These are phyloP conservation scores for Pseudomugil gertrudae DNA, from an alignment of 2,797 vertebrate genomes.

Conservation along the genomic window DNA sequence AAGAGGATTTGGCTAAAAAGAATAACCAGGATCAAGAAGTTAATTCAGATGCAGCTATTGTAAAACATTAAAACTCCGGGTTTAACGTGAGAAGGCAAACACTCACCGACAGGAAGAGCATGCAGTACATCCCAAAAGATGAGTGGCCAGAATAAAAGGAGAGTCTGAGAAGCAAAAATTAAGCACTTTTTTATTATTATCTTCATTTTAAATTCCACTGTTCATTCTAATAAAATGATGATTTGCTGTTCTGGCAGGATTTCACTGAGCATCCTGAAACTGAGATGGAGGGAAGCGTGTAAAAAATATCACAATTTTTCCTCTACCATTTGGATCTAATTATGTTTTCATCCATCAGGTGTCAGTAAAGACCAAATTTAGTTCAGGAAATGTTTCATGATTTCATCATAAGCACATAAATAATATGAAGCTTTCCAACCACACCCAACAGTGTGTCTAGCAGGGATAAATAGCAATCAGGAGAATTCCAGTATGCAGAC, in stretches of 20 bases:
- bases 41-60: constrained; percentile 36
- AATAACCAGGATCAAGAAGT: constrained; percentile 15
- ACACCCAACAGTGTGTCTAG: neutral
- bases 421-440: neutral
- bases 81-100: neutral
- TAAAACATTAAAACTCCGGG: constrained; percentile 3
- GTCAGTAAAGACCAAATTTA: neutral
- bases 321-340: neutral
- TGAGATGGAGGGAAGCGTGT: too few relatives aligned
- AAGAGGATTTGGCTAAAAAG: neutral
- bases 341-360: neutral
- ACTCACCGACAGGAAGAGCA: constrained; percentile 98
- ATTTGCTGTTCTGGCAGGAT: too few relatives aligned
- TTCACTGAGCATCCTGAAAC: too few relatives aligned
- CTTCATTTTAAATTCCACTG: neutral
- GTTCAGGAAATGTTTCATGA: neutral
- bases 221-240: neutral
- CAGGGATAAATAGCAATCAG: neutral
- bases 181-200: neutral
- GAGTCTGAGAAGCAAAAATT: constrained; percentile 79
- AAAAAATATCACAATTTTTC: neutral
- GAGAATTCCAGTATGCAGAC: neutral
- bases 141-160: constrained; percentile 99
- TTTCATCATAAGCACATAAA: neutral
- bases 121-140: constrained; percentile 98